A percentile compares a stretch with the other conserved stretches of the same genome.
These are phyloP conservation scores for Calliphora vomitoria DNA, from an alignment of 2,888 invertebrate genomes.

Conservation along the genomic window DNA sequence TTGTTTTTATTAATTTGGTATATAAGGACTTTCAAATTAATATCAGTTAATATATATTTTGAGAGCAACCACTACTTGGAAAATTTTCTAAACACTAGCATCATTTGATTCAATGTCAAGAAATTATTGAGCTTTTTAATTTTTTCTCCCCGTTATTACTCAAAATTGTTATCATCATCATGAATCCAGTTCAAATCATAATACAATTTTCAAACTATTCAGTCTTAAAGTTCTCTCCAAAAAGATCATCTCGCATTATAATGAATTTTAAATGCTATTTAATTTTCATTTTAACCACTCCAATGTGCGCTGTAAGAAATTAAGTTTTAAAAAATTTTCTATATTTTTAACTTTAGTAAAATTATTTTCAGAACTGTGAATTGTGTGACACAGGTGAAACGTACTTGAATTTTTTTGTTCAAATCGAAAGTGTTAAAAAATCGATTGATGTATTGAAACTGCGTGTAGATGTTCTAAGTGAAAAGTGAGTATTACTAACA, in stretches of 20 bases:
- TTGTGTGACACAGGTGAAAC: background rate
- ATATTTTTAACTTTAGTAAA: background rate
- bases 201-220: background rate
- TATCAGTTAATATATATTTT: too few species aligned
- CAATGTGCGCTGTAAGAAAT: background rate
- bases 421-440: conserved; percentile 43
- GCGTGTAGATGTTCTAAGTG: conserved; percentile 1
- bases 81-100: too few species aligned
- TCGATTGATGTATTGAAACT: conserved; percentile 22
- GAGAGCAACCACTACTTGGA: too few species aligned
- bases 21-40: too few species aligned
- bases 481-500: background rate
- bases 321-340: background rate
- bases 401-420: conserved; percentile 35
- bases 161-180: background rate
- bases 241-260: background rate
- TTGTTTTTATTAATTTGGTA: too few species aligned
- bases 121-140: too few species aligned
- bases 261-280: background rate
- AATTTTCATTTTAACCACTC: background rate
- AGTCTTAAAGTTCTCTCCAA: background rate
- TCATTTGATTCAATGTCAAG: too few species aligned
- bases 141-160: background rate
- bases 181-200: background rate
- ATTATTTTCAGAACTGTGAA: conserved; percentile 15